Evolutionary conservation across 1,140 invertebrate species (phyloP).

Genomic region (Leptopilina boulardi): DNA sequence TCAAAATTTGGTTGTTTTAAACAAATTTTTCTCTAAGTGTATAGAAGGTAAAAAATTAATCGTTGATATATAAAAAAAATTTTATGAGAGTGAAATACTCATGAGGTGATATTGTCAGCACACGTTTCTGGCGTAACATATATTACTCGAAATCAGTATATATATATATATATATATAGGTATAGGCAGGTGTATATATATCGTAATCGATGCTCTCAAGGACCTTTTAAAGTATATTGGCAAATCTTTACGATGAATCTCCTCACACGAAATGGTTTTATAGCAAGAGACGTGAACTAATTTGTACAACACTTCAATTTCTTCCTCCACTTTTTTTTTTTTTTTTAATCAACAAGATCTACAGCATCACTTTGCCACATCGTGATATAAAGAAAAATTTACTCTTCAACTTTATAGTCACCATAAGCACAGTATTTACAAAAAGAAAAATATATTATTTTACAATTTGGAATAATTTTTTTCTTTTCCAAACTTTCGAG

Average conservation of each 20-base stretch:
- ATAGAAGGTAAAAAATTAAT: neutral
- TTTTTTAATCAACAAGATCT: neutral
- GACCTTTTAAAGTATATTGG: slow-evolving; percentile 19
- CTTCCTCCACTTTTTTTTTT: neutral
- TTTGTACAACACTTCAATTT: slow-evolving; percentile 14
- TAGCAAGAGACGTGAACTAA: neutral
- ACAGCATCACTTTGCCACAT: neutral
- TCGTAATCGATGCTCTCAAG: slow-evolving; percentile 18
- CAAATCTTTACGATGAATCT: slow-evolving; percentile 24
- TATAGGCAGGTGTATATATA: neutral
- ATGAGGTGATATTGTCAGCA: slow-evolving; percentile 10
- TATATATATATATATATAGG: too few species aligned
- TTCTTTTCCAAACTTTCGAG: too few species aligned
- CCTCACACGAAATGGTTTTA: neutral
- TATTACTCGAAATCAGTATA: slow-evolving; percentile 16
- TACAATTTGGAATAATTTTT: too few species aligned
- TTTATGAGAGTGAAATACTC: neutral
- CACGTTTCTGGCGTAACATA: neutral
- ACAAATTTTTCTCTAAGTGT: too few species aligned
- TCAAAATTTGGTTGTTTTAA: too few species aligned
- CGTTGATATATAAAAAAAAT: neutral
- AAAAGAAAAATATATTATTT: too few species aligned
- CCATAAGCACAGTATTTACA: too few species aligned
- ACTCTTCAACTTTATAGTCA: neutral
- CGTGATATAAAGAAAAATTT: neutral